Base-by-base conservation (phyloP, 1,140 invertebrate genomes). In the Oryzaephilus surinamensis region DNA sequence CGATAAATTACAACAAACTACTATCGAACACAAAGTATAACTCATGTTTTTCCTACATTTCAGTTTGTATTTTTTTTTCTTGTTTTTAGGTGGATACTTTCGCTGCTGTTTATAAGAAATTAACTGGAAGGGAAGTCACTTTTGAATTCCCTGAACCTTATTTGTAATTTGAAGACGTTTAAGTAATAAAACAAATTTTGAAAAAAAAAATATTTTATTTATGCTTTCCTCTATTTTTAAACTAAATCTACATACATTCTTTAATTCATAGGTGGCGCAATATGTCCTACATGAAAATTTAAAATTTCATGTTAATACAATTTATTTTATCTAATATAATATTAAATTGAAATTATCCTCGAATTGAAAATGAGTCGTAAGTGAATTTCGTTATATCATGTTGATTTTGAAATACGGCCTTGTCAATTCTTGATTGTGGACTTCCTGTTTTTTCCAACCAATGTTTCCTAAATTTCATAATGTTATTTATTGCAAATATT, bases 71-170 rank as follows among this genome's bases (percentile, higher is more conserved):
- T 36, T 39, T 33, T 47, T 46, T 46, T 52, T 58, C 63, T 55
- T 60, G 57, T 43, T 76, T 71, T 38, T 70, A 97, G 91, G 82
- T 96, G 52, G 95, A 98, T 55, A 97, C 95, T 30, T 98, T 99
- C 74, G 81, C 88, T 51, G 84, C 88, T 45, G 91, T 99, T 40
- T 99, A 99, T 76, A 98, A 98, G 72, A 96, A 96, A 66, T 69
- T 99, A 45, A 99, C 96, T 48, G 95, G 95, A 50, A 91, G 97
- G 58, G 92, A 98, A 73, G 96, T 99, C 32, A 90, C 80, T 43
- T 99, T 99, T 65, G 94, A 99, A 75, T 99, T 99, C 71, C 94
- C 93, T 42, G 96, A 99, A 74, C 87, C 90, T 56, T 90, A 88
- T 74, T 80, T 89, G 77, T 90, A 85, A 87, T 31, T 26, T 40